These are phyloP conservation scores for Peromyscus nudipes DNA, from an alignment of 2,797 vertebrate genomes.

Conservation along the genomic window DNA sequence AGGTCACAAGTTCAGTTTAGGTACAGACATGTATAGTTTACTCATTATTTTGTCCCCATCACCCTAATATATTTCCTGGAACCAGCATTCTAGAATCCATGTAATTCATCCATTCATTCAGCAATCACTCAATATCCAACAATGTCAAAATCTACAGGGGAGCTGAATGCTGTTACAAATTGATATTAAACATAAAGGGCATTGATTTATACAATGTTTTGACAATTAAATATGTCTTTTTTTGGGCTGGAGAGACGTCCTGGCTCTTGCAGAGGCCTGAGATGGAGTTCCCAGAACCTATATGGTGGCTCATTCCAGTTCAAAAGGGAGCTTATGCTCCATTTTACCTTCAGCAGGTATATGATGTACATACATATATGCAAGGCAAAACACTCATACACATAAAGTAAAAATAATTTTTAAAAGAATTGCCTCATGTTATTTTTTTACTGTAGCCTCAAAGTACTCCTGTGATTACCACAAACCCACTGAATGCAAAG, in stretches of 20 bases:
- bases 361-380: background rate
- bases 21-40: background rate
- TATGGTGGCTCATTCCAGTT: background rate
- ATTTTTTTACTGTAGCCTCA: background rate
- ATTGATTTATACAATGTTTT: background rate
- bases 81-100: background rate
- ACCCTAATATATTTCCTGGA: background rate
- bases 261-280: background rate
- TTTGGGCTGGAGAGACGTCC: background rate
- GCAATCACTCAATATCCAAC: background rate
- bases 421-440: background rate
- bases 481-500: background rate
- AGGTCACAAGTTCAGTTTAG: background rate
- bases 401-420: background rate
- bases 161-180: background rate
- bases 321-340: background rate
- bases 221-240: background rate
- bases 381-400: background rate
- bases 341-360: background rate
- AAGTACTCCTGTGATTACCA: background rate
- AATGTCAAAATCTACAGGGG: background rate
- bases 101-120: background rate
- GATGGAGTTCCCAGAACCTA: background rate
- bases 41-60: background rate
- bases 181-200: background rate